Evolutionary conservation across 2,797 vertebrate genomes (phyloP).

Genomic region (Fistularia commersonii): DNA sequence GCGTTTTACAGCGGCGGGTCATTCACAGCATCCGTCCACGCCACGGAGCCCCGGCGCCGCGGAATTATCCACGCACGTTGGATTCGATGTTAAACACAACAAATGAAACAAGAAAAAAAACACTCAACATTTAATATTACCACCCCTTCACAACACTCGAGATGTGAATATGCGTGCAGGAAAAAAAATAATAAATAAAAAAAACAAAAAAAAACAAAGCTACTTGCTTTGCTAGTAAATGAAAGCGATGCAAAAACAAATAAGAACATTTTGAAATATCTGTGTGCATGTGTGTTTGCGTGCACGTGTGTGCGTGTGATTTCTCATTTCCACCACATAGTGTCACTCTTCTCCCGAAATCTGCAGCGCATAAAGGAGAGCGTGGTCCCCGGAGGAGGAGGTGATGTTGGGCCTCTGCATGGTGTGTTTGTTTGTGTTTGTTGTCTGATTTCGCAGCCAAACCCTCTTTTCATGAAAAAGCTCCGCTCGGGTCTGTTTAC

Average conservation of each 20-base stretch:
- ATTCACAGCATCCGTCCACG: slow-evolving; percentile 40
- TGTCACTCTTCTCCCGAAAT: slow-evolving; percentile 52
- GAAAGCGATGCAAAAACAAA: not conserved
- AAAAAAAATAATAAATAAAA: too few relatives aligned
- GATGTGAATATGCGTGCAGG: not conserved
- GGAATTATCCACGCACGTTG: not conserved
- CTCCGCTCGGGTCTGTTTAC: too few relatives aligned
- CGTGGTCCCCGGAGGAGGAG: too few relatives aligned
- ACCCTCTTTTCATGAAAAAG: too few relatives aligned
- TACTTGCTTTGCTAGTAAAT: not conserved
- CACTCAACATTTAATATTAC: too few relatives aligned
- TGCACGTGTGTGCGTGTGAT: too few relatives aligned
- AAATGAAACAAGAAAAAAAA: too few relatives aligned
- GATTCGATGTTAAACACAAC: not conserved
- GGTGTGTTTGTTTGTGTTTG: too few relatives aligned
- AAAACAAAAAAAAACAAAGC: not conserved
- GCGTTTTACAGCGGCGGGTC: slow-evolving; percentile 62
- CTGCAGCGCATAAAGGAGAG: not conserved
- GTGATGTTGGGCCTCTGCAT: too few relatives aligned
- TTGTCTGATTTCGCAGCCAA: too few relatives aligned
- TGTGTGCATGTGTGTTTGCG: not conserved
- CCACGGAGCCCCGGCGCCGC: not conserved
- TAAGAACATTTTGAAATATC: not conserved
- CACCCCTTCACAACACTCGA: too few relatives aligned
- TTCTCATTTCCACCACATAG: slow-evolving; percentile 53